A percentile compares a stretch with the other conserved stretches of the same genome.
These are phyloP conservation scores for Cydia fagiglandana DNA, from an alignment of 1,140 invertebrate genomes.

Conservation along the genomic window DNA sequence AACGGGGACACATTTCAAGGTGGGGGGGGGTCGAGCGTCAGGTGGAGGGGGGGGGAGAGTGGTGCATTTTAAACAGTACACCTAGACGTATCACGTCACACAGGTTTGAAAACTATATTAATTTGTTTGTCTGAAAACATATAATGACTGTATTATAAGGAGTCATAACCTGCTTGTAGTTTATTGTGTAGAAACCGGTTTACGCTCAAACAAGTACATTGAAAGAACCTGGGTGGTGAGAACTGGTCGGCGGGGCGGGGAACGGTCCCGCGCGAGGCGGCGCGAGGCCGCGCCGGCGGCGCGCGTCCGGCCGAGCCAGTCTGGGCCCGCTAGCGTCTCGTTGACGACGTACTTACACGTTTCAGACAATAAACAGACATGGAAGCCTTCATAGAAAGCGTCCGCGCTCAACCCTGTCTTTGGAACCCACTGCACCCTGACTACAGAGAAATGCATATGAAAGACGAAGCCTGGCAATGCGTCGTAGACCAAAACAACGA, in stretches of 20 bases:
- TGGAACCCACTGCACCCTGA: conserved; percentile 71
- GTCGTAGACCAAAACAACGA: conserved; percentile 62
- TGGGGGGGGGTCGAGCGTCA: no score
- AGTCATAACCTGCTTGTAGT: not conserved
- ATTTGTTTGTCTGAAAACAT: no score
- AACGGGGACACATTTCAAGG: no score
- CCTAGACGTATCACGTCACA: no score
- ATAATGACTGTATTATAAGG: no score
- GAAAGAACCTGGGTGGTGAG: not conserved
- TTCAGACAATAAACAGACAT: conserved; percentile 39
- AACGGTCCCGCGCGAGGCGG: conserved; percentile 47
- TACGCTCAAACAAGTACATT: not conserved
- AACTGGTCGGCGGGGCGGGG: conserved; percentile 12
- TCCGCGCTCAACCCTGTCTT: conserved; percentile 60
- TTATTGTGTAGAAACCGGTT: conserved; percentile 14
- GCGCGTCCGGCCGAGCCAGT: not conserved
- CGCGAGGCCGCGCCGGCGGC: conserved; percentile 25
- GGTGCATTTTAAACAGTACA: no score
- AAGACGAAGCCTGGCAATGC: conserved; percentile 64
- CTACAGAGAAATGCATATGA: conserved; percentile 61
- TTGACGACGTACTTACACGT: not conserved
- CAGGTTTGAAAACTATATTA: no score
- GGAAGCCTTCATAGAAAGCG: conserved; percentile 66
- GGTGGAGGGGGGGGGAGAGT: no score
- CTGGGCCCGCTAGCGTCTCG: conserved; percentile 6